Conservation (phyloP, 2,888 invertebrate genomes). For the Cephus nigrinus region DNA sequence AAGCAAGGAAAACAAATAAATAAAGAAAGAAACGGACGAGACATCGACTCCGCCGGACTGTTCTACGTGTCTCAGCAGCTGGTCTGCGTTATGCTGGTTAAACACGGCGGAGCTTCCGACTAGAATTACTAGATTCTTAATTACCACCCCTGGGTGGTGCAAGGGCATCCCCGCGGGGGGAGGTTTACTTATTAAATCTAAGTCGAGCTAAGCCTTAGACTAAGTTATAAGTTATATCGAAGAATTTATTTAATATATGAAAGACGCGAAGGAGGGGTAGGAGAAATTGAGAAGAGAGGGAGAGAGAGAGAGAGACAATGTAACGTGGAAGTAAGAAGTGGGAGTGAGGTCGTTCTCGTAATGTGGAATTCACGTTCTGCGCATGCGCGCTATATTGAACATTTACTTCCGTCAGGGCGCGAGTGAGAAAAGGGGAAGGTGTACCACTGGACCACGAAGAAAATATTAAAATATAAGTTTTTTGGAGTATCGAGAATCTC, state of each 20-base stretch:
- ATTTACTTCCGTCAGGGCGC: too few species aligned
- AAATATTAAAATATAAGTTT: too few species aligned
- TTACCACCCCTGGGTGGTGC: constrained; percentile 51
- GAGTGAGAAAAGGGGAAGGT: too few species aligned
- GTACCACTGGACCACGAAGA: too few species aligned
- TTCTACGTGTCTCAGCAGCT: not conserved
- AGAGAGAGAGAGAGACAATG: too few species aligned
- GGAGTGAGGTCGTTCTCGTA: too few species aligned
- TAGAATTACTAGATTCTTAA: constrained; percentile 57
- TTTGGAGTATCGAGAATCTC: too few species aligned
- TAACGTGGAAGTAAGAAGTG: too few species aligned
- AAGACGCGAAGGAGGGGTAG: constrained; percentile 1
- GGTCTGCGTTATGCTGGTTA: constrained; percentile 3
- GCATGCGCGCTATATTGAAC: too few species aligned
- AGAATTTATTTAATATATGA: constrained; percentile 42
- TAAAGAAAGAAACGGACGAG: constrained; percentile 1
- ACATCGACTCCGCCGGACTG: not conserved
- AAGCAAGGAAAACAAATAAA: not conserved
- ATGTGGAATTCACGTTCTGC: too few species aligned
- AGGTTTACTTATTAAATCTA: constrained; percentile 48
- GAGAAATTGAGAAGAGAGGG: too few species aligned
- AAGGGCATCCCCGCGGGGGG: constrained; percentile 43
- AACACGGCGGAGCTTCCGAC: constrained; percentile 54
- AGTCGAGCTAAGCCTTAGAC: constrained; percentile 45
- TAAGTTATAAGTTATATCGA: constrained; percentile 46